Percentiles rank a stretch among this genome's conserved stretches.
phyloP scores from a whole-genome alignment of 2,797 vertebrate genomes.

The Selene dorsalis region DNA sequence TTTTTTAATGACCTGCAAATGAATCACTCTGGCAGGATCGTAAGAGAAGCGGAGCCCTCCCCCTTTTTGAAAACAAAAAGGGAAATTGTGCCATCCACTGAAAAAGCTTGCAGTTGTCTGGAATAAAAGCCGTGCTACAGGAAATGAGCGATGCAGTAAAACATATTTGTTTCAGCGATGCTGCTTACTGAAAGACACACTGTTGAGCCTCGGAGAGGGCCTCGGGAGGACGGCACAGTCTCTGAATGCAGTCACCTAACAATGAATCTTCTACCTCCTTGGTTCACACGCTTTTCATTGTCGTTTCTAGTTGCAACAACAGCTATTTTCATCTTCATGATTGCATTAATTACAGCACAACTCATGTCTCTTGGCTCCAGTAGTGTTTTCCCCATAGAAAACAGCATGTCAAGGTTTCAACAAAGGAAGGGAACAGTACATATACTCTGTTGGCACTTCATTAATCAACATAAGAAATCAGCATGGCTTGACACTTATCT shows the following conservation, averaged over 20 bases:
- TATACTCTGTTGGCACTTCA: slow-evolving; percentile 81
- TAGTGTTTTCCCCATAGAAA: slow-evolving; percentile 80
- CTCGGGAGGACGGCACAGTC: slow-evolving; percentile 54
- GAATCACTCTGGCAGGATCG: slow-evolving; percentile 80
- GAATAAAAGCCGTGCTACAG: slow-evolving; percentile 33
- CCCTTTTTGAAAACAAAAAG: slow-evolving; percentile 72
- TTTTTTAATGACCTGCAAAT: slow-evolving; percentile 83
- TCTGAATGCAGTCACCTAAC: slow-evolving; percentile 52
- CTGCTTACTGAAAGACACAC: slow-evolving; percentile 38
- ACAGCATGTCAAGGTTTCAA: slow-evolving; percentile 76
- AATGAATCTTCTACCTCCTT: slow-evolving; percentile 60
- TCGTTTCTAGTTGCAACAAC: slow-evolving; percentile 72
- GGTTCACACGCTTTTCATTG: slow-evolving; percentile 62
- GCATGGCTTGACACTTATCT: slow-evolving; percentile 64
- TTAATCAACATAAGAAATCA: slow-evolving; percentile 84
- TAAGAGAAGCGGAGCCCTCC: slow-evolving; percentile 64
- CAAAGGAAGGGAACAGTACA: slow-evolving; percentile 74
- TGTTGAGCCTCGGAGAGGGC: slow-evolving; percentile 25
- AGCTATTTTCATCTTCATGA: slow-evolving; percentile 85
- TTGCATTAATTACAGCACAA: slow-evolving; percentile 84
- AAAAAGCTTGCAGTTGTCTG: slow-evolving; percentile 57
- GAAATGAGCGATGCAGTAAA: slow-evolving; percentile 49
- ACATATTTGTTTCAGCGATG: slow-evolving; percentile 58
- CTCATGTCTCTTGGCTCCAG: slow-evolving; percentile 74
- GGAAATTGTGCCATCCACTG: slow-evolving; percentile 64